phyloP scores from a whole-genome alignment of 2,113 vertebrate genomes.

The Pelodiscus sinensis region DNA sequence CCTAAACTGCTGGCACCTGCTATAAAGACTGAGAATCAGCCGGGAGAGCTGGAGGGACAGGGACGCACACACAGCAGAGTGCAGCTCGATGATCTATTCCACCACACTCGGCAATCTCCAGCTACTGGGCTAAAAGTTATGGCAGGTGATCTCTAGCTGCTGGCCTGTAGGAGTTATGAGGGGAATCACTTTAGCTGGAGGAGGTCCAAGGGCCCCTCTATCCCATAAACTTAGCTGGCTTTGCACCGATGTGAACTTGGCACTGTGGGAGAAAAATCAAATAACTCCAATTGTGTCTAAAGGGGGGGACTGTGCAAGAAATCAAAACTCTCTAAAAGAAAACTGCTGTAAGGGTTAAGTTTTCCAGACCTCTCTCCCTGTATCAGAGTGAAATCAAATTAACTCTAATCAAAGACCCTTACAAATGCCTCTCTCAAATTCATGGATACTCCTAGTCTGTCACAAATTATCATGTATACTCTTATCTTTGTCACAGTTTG shows the following conservation, averaged over 20 bases:
- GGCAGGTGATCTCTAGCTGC: neutral
- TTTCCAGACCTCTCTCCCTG: no score
- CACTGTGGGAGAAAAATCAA: no score
- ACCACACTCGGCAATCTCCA: neutral
- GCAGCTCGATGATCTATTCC: neutral
- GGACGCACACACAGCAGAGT: fast-evolving
- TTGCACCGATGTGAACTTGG: neutral
- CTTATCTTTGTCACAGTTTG: no score
- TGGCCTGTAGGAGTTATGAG: neutral
- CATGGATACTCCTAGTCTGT: no score
- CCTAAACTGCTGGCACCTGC: neutral
- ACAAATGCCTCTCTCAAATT: no score
- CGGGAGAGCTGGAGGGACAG: fast-evolving
- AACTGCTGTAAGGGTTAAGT: no score
- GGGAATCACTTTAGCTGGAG: neutral
- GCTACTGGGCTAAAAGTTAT: neutral
- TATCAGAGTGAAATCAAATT: no score
- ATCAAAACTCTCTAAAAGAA: no score
- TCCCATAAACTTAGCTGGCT: neutral
- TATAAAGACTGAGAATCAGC: neutral
- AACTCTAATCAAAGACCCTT: no score
- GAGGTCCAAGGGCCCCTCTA: neutral
- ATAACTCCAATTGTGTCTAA: no score
- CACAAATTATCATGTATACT: no score
- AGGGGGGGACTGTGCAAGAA: no score